Conservation (phyloP, 2,113 vertebrate genomes). For the Labrus mixtus region DNA sequence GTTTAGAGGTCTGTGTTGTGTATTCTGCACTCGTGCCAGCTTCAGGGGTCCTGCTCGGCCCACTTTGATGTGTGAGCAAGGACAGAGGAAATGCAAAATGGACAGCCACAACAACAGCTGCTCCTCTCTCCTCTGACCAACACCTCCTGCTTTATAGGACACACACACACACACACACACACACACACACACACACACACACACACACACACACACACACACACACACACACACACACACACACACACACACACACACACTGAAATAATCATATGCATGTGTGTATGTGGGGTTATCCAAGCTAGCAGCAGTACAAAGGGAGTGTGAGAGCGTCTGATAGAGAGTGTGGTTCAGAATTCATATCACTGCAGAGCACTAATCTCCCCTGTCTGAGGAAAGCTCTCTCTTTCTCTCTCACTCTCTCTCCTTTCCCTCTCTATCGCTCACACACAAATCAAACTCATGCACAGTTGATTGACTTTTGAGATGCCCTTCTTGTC, state of each 20-base stretch:
- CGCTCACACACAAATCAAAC: neutral
- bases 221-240: neutral
- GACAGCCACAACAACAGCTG: constrained; percentile 63
- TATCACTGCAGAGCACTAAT: constrained; percentile 21
- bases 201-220: neutral
- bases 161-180: neutral
- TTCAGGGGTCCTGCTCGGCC: constrained; percentile 33
- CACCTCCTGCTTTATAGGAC: constrained; percentile 7
- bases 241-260: constrained; percentile 5
- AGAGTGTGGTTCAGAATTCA: constrained; percentile 31
- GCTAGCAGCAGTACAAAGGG: constrained; percentile 22
- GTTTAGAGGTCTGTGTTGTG: constrained; percentile 38
- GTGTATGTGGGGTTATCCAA: constrained; percentile 18
- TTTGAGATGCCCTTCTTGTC: neutral
- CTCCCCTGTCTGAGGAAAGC: constrained; percentile 12
- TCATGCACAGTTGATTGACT: constrained; percentile 10
- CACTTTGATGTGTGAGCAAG: constrained; percentile 51
- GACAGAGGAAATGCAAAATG: constrained; percentile 49
- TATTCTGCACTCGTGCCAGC: constrained; percentile 53
- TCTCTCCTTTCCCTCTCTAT: neutral
- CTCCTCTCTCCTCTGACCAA: constrained; percentile 36
- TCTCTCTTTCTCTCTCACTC: neutral
- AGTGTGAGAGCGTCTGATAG: constrained; percentile 21
- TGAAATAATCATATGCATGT: constrained; percentile 19
- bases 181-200: constrained; percentile 4